Evolutionary conservation across 1,140 invertebrate genomes (phyloP).

Genomic region (Glomeris maerens): DNA sequence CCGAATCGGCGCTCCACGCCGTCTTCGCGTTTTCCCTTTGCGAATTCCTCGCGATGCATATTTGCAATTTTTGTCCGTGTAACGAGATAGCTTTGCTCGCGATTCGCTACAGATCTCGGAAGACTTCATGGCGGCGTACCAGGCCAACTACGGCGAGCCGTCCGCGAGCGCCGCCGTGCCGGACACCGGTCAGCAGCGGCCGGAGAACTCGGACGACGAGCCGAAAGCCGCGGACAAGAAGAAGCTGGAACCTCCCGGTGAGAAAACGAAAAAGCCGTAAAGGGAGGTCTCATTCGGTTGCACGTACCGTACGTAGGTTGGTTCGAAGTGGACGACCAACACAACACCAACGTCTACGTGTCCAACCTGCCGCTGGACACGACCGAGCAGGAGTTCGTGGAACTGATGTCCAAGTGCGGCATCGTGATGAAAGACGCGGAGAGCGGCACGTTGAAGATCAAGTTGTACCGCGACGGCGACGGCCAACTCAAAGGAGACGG

Average conservation of each 20-base stretch:
- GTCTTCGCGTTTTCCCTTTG: not conserved
- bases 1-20: not conserved
- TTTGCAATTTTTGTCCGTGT: conserved; percentile 15
- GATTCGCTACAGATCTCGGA: conserved; percentile 60
- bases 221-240: conserved; percentile 30
- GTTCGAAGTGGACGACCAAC: conserved; percentile 86
- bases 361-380: conserved; percentile 77
- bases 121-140: conserved; percentile 89
- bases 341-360: conserved; percentile 95
- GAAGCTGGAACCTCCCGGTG: not conserved
- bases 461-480: conserved; percentile 80
- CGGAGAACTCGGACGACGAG: conserved; percentile 21
- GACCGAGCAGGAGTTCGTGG: conserved; percentile 74
- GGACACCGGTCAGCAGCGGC: conserved; percentile 20
- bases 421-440: conserved; percentile 75
- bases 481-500: conserved; percentile 88
- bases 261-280: conserved; percentile 17
- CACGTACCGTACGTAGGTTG: conserved; percentile 41
- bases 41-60: conserved; percentile 8
- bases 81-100: conserved; percentile 11
- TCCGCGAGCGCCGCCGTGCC: conserved; percentile 31
- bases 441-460: conserved; percentile 76
- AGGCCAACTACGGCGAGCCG: conserved; percentile 83
- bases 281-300: conserved; percentile 12
- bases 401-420: conserved; percentile 93